phyloP scores from a whole-genome alignment of 1,140 invertebrate species.

The Sycophaga agraensis region DNA sequence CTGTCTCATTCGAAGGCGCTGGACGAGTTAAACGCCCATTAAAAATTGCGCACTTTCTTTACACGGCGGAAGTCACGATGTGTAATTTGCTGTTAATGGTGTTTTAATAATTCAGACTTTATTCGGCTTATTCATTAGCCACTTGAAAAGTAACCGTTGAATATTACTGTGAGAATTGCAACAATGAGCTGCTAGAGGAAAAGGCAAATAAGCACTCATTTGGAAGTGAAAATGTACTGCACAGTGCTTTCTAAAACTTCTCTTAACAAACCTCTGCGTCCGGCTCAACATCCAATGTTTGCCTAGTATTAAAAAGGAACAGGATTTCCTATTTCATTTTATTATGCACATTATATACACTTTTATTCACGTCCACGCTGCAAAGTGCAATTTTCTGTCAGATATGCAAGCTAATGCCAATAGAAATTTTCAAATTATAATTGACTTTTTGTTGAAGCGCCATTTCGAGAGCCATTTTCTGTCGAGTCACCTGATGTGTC shows the following conservation, averaged over 20 bases:
- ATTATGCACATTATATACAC: too few species aligned
- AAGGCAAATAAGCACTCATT: constrained; percentile 14
- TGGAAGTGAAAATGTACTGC: constrained; percentile 3
- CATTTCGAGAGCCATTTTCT: neutral
- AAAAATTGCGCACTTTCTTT: too few species aligned
- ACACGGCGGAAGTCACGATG: neutral
- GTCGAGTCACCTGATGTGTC: constrained; percentile 7
- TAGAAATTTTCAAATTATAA: constrained; percentile 14
- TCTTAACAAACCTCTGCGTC: neutral
- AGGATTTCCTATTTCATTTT: neutral
- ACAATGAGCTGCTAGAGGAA: constrained; percentile 2
- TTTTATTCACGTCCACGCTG: neutral
- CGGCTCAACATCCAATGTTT: neutral
- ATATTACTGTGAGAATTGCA: constrained; percentile 3
- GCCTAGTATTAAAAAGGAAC: constrained; percentile 11
- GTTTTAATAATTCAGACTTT: constrained; percentile 10
- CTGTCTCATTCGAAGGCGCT: too few species aligned
- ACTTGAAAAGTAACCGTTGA: neutral
- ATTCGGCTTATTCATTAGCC: neutral
- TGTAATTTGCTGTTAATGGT: neutral
- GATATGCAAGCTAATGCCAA: neutral
- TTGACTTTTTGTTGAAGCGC: constrained; percentile 19
- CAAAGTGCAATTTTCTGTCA: constrained; percentile 3
- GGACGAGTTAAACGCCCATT: too few species aligned
- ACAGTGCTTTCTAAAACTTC: constrained; percentile 11